Evolutionary conservation across 2,888 invertebrate genomes (phyloP).

Genomic region (Nephrotoma guestfalica): DNA sequence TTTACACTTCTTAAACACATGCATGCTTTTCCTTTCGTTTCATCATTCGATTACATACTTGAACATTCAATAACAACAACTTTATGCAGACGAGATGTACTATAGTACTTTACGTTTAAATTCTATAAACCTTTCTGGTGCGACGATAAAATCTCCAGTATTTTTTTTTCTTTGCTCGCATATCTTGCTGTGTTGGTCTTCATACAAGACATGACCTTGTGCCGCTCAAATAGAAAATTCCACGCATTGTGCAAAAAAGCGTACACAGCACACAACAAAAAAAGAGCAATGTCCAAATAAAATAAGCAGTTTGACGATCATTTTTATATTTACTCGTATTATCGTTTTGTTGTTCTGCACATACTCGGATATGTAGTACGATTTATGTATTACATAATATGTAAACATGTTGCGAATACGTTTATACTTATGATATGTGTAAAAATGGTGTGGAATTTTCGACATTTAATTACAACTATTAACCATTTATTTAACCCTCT

Average conservation of each 20-base stretch:
- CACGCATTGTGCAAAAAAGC: background rate
- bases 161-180: background rate
- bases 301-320: background rate
- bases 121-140: background rate
- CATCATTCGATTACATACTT: background rate
- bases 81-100: background rate
- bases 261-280: background rate
- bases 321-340: background rate
- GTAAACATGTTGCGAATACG: background rate
- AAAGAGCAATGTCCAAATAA: background rate
- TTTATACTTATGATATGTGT: background rate
- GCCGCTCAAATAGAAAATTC: background rate
- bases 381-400: background rate
- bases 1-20: background rate
- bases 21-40: background rate
- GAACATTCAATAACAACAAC: background rate
- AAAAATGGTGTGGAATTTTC: background rate
- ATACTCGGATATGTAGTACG: background rate
- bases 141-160: background rate
- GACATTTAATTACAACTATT: background rate
- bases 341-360: background rate
- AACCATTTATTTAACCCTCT: background rate
- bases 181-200: background rate
- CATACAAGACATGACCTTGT: background rate
- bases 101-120: background rate